Conservation (phyloP, 2,888 invertebrate genomes). For the Xanthia icteritia region DNA sequence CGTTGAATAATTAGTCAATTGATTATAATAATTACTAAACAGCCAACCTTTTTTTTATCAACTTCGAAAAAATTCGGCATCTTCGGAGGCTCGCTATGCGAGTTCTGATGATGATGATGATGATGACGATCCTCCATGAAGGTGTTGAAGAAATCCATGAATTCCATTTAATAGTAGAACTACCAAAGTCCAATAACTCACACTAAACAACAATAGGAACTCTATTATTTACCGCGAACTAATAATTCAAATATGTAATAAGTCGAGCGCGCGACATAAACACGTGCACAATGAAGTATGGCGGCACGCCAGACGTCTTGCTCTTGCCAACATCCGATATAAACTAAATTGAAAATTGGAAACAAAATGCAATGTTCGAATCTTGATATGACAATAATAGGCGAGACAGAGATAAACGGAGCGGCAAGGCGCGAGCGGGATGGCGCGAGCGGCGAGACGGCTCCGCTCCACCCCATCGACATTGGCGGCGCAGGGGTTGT, state of each 20-base stretch:
- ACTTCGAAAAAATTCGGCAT: conserved; percentile 88
- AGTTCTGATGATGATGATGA: conserved; percentile 70
- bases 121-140: conserved; percentile 80
- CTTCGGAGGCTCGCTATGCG: conserved; percentile 81
- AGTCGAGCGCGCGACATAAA: conserved; percentile 74
- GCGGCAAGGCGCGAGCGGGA: conserved; percentile 77
- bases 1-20: neutral
- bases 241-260: conserved; percentile 72
- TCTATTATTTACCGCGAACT: conserved; percentile 69
- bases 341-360: conserved; percentile 90
- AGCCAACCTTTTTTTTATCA: conserved; percentile 86
- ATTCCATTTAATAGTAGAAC: conserved; percentile 80
- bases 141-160: conserved; percentile 85
- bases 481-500: conserved; percentile 87
- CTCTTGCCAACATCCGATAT: conserved; percentile 89
- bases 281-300: conserved; percentile 84
- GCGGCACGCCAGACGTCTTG: conserved; percentile 86
- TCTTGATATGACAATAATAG: conserved; percentile 90
- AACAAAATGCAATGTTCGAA: conserved; percentile 90
- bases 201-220: conserved; percentile 67
- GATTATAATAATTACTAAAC: conserved; percentile 19
- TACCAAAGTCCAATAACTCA: conserved; percentile 71
- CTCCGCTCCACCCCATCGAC: conserved; percentile 88
- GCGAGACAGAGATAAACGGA: conserved; percentile 84
- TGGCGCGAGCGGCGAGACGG: conserved; percentile 77